These are phyloP conservation scores for Eutrigla gurnardus DNA, from an alignment of 2,797 vertebrate species.

Conservation along the genomic window DNA sequence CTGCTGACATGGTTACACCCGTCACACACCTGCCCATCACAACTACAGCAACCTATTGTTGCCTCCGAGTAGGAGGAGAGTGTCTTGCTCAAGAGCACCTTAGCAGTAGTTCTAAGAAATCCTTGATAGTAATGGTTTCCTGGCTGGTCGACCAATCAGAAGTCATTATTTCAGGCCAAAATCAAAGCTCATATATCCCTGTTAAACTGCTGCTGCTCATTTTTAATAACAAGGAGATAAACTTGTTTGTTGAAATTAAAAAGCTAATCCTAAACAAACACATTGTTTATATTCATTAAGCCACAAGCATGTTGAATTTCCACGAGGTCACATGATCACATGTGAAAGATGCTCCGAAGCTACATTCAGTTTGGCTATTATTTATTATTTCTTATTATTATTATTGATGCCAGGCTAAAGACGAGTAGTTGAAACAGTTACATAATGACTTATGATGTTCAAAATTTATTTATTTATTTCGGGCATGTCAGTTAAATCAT, in stretches of 20 bases:
- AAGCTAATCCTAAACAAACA: background rate
- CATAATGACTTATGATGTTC: background rate
- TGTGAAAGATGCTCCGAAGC: background rate
- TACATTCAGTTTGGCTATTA: background rate
- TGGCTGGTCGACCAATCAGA: background rate
- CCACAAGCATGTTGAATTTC: background rate
- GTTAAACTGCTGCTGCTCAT: background rate
- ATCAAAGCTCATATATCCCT: background rate
- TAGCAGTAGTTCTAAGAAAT: background rate
- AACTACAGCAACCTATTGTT: slow-evolving; percentile 2
- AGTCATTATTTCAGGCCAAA: background rate
- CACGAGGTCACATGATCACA: background rate
- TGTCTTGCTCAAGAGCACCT: background rate
- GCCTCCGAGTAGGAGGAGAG: background rate
- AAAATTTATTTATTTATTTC: too few relatives aligned
- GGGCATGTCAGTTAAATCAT: too few relatives aligned
- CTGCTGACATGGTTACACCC: background rate
- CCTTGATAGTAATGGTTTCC: background rate
- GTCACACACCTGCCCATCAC: slow-evolving; percentile 10
- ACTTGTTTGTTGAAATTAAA: background rate
- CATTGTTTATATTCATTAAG: background rate
- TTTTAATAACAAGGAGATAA: background rate
- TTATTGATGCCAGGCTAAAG: background rate
- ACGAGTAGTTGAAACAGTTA: background rate
- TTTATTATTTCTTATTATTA: too few relatives aligned